phyloP scores from a whole-genome alignment of 2,888 invertebrate genomes.

The Merodon equestris region DNA sequence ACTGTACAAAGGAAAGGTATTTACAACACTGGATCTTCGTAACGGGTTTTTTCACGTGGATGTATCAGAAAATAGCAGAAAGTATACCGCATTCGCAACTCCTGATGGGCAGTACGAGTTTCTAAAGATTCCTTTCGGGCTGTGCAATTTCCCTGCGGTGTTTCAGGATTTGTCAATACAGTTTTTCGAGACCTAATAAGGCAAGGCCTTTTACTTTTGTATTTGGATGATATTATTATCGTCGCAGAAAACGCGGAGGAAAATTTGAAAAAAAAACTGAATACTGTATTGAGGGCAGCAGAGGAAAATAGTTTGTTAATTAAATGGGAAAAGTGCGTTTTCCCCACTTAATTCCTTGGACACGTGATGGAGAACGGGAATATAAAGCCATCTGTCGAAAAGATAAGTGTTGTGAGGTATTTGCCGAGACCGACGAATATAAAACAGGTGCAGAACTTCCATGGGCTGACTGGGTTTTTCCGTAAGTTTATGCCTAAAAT shows the following conservation, averaged over 20 bases:
- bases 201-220: slow-evolving; percentile 1
- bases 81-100: slow-evolving; percentile 18
- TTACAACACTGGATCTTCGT: slow-evolving; percentile 18
- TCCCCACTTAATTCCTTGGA: slow-evolving; percentile 7
- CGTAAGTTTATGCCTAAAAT: slow-evolving; percentile 23
- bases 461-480: slow-evolving; percentile 25
- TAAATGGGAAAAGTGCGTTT: no score
- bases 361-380: slow-evolving; percentile 3
- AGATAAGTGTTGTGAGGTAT: background rate
- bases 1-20: slow-evolving; percentile 12
- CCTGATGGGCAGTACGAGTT: slow-evolving; percentile 12
- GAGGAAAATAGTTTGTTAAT: slow-evolving; percentile 4
- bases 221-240: slow-evolving; percentile 9
- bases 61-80: slow-evolving; percentile 14
- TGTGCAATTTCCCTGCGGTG: slow-evolving; percentile 5
- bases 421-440: slow-evolving; percentile 24
- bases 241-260: slow-evolving; percentile 1
- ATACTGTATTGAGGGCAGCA: background rate
- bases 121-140: slow-evolving; percentile 6
- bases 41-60: slow-evolving; percentile 20
- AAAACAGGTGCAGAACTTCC: slow-evolving; percentile 24
- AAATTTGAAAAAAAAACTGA: background rate
- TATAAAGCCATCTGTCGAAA: background rate
- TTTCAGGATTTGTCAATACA: slow-evolving; percentile 4
- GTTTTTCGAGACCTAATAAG: slow-evolving; percentile 3